Evolutionary conservation across 1,140 invertebrate genomes (phyloP).

Genomic region (Lasaia peninsularis): DNA sequence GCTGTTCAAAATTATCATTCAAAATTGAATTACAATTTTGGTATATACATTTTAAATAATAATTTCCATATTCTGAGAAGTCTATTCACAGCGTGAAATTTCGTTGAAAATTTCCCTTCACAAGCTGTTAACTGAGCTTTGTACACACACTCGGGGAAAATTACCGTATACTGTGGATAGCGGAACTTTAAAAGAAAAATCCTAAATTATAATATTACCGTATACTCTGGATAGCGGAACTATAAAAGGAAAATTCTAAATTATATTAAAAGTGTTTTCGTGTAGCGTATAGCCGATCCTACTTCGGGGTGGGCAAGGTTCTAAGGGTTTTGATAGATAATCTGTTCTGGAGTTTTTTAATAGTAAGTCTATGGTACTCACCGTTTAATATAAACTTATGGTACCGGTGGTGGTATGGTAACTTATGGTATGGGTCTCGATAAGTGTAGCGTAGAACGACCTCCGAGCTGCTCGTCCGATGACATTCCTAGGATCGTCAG

Average conservation of each 20-base stretch:
- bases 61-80: constrained; percentile 1
- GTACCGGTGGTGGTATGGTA: too few species aligned
- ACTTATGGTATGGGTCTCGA: too few species aligned
- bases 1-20: background rate
- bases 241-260: background rate
- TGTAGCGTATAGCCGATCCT: too few species aligned
- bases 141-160: background rate
- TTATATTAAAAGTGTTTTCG: background rate
- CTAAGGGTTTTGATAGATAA: too few species aligned
- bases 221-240: background rate
- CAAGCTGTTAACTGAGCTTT: constrained; percentile 7
- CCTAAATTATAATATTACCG: background rate
- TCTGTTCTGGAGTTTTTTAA: too few species aligned
- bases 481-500: too few species aligned
- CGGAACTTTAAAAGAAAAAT: constrained; percentile 8
- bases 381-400: too few species aligned
- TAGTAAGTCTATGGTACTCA: too few species aligned
- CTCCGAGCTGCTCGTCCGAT: too few species aligned
- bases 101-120: background rate
- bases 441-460: too few species aligned
- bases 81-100: constrained; percentile 3
- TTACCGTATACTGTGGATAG: background rate
- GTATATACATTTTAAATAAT: too few species aligned
- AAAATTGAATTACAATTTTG: background rate
- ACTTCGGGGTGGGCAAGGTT: too few species aligned